A percentile compares a stretch with the other conserved stretches of the same genome.
These are phyloP conservation scores for Ectemnius cavifrons DNA, from an alignment of 2,888 invertebrate species.

Conservation along the genomic window DNA sequence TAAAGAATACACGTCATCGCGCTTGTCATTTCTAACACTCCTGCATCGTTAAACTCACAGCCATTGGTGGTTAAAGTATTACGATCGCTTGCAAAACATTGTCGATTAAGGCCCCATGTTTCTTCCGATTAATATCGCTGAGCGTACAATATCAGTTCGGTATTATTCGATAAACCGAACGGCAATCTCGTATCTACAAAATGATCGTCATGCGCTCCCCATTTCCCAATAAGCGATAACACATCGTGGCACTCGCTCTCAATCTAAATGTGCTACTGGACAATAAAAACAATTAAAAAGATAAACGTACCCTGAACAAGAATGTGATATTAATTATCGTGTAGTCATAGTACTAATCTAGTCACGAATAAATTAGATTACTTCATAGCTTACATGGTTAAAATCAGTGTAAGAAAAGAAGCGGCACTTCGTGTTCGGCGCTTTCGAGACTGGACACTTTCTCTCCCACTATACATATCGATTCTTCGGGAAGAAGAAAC, in stretches of 20 bases:
- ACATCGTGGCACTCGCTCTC: neutral
- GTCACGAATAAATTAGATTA: constrained; percentile 66
- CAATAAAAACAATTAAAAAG: constrained; percentile 19
- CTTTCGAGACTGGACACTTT: neutral
- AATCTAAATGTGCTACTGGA: neutral
- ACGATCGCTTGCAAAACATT: constrained; percentile 40
- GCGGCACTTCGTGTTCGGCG: neutral
- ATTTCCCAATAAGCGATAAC: constrained; percentile 2
- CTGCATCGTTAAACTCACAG: constrained; percentile 64
- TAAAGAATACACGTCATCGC: constrained; percentile 39
- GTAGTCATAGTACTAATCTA: constrained; percentile 45
- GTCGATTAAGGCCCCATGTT: constrained; percentile 50
- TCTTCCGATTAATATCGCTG: neutral
- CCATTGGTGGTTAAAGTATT: constrained; percentile 55
- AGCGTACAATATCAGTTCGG: constrained; percentile 1
- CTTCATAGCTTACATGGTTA: constrained; percentile 37
- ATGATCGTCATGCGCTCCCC: neutral
- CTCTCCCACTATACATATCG: neutral
- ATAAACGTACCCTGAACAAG: constrained; percentile 61
- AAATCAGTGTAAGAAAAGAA: constrained; percentile 9
- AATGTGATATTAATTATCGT: constrained; percentile 39
- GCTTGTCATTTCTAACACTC: constrained; percentile 38
- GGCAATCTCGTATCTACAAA: constrained; percentile 1
- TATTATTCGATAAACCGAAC: neutral
- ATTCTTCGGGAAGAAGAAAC: neutral